Conservation (phyloP, 2,113 vertebrate species). For the Neofelis nebulosa region DNA sequence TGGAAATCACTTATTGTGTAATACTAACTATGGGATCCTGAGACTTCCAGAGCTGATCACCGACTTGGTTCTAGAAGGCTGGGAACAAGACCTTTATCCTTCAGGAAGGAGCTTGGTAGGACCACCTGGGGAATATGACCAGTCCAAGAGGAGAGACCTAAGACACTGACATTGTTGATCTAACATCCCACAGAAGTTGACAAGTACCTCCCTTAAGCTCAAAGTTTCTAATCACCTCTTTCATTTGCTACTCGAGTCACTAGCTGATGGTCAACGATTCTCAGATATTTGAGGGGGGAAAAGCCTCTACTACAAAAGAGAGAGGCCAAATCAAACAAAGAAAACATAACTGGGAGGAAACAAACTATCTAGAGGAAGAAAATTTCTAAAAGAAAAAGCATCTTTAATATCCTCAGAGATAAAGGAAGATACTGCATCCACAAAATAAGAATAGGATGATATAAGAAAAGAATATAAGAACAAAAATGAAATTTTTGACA, state of each 20-base stretch:
- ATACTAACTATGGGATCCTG: not conserved
- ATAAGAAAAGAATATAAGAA: not conserved
- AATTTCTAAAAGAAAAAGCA: not conserved
- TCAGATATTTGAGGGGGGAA: not conserved
- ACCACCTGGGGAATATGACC: not conserved
- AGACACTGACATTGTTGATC: not conserved
- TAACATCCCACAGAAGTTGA: not conserved
- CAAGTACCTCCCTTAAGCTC: not conserved
- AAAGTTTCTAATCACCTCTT: not conserved
- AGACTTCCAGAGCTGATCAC: not conserved
- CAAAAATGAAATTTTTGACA: not conserved
- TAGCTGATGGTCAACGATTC: not conserved
- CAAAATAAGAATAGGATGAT: not conserved
- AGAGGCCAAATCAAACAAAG: constrained; percentile 1
- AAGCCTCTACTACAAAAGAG: not conserved
- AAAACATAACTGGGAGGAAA: not conserved
- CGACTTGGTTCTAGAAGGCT: not conserved
- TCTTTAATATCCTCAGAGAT: not conserved
- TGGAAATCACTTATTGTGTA: not conserved
- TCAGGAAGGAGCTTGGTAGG: not conserved
- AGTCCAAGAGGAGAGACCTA: not conserved
- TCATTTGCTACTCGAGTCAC: not conserved
- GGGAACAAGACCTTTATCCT: not conserved
- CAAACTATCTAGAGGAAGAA: not conserved
- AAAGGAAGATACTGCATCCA: not conserved